These are phyloP conservation scores for Lutjanus campechanus DNA, from an alignment of 2,797 vertebrate genomes.

Conservation along the genomic window DNA sequence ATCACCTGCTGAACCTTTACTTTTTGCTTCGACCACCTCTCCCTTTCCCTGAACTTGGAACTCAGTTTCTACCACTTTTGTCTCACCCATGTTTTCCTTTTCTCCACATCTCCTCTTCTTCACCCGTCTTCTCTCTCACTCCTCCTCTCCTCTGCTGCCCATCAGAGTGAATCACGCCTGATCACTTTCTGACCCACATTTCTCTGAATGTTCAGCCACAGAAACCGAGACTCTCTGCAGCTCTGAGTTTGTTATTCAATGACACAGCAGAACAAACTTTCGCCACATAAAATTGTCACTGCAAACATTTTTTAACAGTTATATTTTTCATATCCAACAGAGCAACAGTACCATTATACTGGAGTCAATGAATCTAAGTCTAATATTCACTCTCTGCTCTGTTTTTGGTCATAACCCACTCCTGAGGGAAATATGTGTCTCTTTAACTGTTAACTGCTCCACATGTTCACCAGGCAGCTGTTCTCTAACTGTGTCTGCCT, in stretches of 20 bases:
- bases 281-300: too few species aligned
- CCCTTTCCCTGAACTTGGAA: background rate
- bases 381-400: too few species aligned
- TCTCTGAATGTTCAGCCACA: background rate
- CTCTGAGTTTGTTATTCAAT: background rate
- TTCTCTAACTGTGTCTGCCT: too few species aligned
- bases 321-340: too few species aligned
- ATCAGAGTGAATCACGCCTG: constrained; percentile 4
- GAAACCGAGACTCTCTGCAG: constrained; percentile 2
- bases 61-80: background rate
- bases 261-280: background rate
- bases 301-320: too few species aligned
- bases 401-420: too few species aligned
- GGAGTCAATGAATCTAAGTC: too few species aligned
- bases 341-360: too few species aligned
- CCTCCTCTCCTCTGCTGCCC: background rate
- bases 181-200: constrained; percentile 14
- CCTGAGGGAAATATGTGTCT: too few species aligned
- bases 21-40: background rate
- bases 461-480: too few species aligned
- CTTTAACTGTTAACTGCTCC: too few species aligned
- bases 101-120: background rate
- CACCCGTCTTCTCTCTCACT: background rate
- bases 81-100: background rate
- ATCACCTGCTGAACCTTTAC: background rate